Evolutionary conservation across 2,888 invertebrate species (phyloP).

Genomic region (Brachycybe producta): DNA sequence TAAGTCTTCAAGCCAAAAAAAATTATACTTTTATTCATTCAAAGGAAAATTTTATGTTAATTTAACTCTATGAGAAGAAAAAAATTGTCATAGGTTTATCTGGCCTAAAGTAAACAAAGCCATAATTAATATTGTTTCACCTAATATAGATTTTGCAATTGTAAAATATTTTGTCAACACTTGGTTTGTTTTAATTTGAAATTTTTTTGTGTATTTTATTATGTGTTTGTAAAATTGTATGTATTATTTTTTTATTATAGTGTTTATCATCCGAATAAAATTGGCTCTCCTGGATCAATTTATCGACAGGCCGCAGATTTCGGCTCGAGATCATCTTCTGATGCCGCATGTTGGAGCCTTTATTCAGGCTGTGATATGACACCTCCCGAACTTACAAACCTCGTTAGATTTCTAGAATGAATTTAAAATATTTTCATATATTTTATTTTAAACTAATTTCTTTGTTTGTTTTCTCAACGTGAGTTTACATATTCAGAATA

Average conservation of each 20-base stretch:
- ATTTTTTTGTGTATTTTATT: too few relatives aligned
- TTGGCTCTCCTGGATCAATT: slow-evolving; percentile 15
- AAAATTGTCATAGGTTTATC: too few relatives aligned
- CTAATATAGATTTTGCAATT: too few relatives aligned
- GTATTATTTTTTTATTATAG: slow-evolving; percentile 2
- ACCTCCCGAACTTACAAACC: slow-evolving; percentile 16
- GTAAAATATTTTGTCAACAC: too few relatives aligned
- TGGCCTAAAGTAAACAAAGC: too few relatives aligned
- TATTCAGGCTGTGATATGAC: slow-evolving; percentile 16
- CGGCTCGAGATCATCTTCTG: slow-evolving; percentile 12
- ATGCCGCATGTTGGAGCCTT: slow-evolving; percentile 13
- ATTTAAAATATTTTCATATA: neutral
- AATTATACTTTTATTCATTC: too few relatives aligned
- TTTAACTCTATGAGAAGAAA: too few relatives aligned
- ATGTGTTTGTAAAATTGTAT: too few relatives aligned
- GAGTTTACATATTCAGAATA: neutral
- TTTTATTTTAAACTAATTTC: neutral
- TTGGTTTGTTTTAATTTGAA: too few relatives aligned
- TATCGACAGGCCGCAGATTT: slow-evolving; percentile 16
- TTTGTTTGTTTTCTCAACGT: neutral
- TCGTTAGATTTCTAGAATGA: slow-evolving; percentile 16
- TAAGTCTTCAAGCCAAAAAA: too few relatives aligned
- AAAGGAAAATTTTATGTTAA: too few relatives aligned
- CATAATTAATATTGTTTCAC: too few relatives aligned
- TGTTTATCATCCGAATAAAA: slow-evolving; percentile 16